Evolutionary conservation across 2,797 vertebrate genomes (phyloP).

Genomic region (Acanthopagrus latus): DNA sequence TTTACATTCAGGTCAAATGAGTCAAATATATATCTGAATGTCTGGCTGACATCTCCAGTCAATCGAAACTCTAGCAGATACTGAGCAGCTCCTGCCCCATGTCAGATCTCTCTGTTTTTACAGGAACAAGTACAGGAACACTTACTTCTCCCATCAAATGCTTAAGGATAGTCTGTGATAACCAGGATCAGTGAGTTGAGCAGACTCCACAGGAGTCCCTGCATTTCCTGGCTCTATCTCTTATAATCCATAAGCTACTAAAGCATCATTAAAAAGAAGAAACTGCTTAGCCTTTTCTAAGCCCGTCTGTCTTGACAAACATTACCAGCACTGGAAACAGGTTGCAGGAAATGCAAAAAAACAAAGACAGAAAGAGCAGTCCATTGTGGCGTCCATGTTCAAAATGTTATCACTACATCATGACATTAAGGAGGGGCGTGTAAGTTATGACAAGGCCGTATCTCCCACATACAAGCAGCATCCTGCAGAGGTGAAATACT

Average conservation of each 20-base stretch:
- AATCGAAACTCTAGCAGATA: constrained; percentile 2
- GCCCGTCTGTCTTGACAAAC: neutral
- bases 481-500: constrained; percentile 1
- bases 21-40: neutral
- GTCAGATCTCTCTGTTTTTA: neutral
- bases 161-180: neutral
- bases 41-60: neutral
- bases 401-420: neutral
- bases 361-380: neutral
- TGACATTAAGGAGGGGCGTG: neutral
- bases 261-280: too few species aligned
- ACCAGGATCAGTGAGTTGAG: neutral
- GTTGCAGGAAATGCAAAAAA: neutral
- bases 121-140: constrained; percentile 13
- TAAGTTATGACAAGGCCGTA: constrained; percentile 1
- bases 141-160: neutral
- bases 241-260: too few species aligned
- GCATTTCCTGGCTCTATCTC: neutral
- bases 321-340: neutral
- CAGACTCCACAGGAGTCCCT: too few species aligned
- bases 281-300: neutral
- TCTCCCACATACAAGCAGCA: neutral
- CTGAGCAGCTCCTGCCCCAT: neutral
- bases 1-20: neutral
- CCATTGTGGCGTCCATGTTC: neutral